phyloP scores from a whole-genome alignment of 2,113 vertebrate species.

The Oplegnathus fasciatus region DNA sequence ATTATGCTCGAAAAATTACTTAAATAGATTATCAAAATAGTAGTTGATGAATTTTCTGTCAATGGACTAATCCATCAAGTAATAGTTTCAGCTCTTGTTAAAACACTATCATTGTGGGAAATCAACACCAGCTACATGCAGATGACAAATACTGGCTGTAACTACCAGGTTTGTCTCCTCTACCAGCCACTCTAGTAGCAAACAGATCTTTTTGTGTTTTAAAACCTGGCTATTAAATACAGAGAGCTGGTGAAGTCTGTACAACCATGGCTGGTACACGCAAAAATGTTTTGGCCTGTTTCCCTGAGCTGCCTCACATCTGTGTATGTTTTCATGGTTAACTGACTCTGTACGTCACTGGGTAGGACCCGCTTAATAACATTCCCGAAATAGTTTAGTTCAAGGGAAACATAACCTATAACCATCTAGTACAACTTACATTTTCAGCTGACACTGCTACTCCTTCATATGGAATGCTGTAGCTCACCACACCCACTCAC shows the following conservation, averaged over 20 bases:
- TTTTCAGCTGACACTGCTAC: constrained; percentile 48
- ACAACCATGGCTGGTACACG: constrained; percentile 1
- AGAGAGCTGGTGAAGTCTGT: background rate
- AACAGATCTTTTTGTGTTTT: background rate
- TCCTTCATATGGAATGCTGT: constrained; percentile 64
- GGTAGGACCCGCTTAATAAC: constrained; percentile 72
- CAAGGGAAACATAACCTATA: constrained; percentile 41
- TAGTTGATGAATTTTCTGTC: background rate
- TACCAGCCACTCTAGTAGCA: background rate
- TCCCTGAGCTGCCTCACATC: constrained; percentile 47
- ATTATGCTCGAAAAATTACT: background rate
- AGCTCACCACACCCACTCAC: constrained; percentile 49
- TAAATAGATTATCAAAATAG: background rate
- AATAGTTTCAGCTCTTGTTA: background rate
- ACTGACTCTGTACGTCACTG: constrained; percentile 31
- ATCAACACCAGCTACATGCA: background rate
- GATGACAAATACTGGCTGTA: background rate
- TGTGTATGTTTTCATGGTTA: constrained; percentile 54
- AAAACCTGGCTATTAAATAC: background rate
- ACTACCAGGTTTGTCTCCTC: background rate
- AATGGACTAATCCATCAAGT: background rate
- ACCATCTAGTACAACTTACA: background rate
- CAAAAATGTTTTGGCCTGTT: constrained; percentile 7
- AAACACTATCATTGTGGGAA: background rate
- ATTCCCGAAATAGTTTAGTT: constrained; percentile 74